phyloP scores from a whole-genome alignment of 1,140 invertebrate genomes.

The Aleiodes sp. region DNA sequence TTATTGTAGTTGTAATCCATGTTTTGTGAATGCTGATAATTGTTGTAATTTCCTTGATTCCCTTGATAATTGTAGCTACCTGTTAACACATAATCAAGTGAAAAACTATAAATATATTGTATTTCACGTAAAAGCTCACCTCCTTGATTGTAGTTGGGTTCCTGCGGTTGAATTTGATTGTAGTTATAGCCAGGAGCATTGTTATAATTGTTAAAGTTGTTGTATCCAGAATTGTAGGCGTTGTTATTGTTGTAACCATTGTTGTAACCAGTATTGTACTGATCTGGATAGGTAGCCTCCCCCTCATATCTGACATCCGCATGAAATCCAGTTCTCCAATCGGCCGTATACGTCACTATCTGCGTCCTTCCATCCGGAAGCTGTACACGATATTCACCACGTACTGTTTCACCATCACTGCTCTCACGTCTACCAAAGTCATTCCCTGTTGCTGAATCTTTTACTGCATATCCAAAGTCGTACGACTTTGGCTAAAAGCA shows the following conservation, averaged over 20 bases:
- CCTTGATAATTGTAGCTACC: conserved; percentile 26
- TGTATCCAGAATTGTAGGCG: conserved; percentile 49
- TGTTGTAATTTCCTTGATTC: conserved; percentile 51
- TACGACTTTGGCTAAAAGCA: conserved; percentile 77
- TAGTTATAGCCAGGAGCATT: conserved; percentile 26
- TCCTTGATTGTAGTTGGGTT: conserved; percentile 15
- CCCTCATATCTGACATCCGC: conserved; percentile 83
- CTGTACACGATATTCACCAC: conserved; percentile 78
- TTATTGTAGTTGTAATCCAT: conserved; percentile 65
- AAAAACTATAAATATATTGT: not conserved
- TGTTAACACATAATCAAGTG: conserved; percentile 16
- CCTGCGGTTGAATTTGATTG: conserved; percentile 9
- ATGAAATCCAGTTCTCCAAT: conserved; percentile 81
- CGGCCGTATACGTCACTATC: conserved; percentile 79
- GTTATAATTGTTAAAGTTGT: conserved; percentile 41
- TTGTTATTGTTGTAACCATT: conserved; percentile 44
- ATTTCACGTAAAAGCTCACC: conserved; percentile 22
- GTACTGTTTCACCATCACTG: conserved; percentile 77
- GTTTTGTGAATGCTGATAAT: conserved; percentile 65
- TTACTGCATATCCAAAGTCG: conserved; percentile 82
- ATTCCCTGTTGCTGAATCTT: conserved; percentile 77
- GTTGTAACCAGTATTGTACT: conserved; percentile 52
- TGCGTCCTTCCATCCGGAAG: conserved; percentile 79
- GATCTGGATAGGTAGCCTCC: conserved; percentile 73
- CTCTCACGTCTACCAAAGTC: conserved; percentile 76